Evolutionary conservation across 2,797 vertebrate genomes (phyloP).

Genomic region (Danio tinwini): DNA sequence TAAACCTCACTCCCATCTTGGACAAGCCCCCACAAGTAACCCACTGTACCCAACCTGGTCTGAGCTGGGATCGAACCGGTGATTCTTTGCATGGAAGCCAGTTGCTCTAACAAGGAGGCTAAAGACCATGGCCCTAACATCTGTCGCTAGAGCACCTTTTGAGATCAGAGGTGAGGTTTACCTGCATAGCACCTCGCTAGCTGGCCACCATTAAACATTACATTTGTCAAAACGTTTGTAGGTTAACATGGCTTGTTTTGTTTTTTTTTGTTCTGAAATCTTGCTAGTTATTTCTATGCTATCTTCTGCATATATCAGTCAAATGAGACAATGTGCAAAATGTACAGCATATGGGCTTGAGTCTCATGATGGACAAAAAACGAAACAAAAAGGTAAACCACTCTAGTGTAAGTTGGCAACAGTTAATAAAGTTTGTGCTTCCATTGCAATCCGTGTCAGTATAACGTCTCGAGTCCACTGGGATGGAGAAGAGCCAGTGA

Average conservation of each 20-base stretch:
- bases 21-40: too few relatives aligned
- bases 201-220: too few relatives aligned
- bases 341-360: neutral
- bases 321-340: neutral
- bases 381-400: neutral
- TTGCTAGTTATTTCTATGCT: neutral
- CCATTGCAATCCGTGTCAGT: neutral
- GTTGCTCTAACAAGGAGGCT: too few relatives aligned
- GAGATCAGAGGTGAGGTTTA: too few relatives aligned
- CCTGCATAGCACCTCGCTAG: too few relatives aligned
- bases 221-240: too few relatives aligned
- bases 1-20: too few relatives aligned
- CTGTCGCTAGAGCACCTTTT: too few relatives aligned
- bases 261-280: neutral
- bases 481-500: neutral
- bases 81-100: too few relatives aligned
- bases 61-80: too few relatives aligned
- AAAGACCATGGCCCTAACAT: too few relatives aligned
- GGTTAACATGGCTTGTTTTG: neutral
- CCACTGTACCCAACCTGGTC: too few relatives aligned
- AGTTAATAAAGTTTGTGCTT: neutral
- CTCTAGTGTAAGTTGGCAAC: neutral
- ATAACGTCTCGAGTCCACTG: neutral
- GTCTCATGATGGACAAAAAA: neutral
- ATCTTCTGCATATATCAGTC: neutral